Conservation (phyloP, 2,113 vertebrate species). For the Tylochromis polylepis region DNA sequence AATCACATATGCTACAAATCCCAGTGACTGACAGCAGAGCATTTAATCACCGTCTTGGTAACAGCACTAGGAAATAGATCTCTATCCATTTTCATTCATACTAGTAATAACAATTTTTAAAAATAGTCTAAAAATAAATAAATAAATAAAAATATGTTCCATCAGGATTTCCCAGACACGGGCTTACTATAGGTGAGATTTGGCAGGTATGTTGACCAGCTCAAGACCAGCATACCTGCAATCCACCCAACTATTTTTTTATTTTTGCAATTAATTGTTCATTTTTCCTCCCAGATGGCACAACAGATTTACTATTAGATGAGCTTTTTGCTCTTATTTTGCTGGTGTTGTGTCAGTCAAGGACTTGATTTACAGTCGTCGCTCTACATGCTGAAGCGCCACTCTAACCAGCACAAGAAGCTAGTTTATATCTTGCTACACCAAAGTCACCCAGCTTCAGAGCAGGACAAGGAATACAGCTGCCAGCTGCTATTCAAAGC, state of each 20-base stretch:
- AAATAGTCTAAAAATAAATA: neutral
- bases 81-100: neutral
- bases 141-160: neutral
- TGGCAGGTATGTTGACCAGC: neutral
- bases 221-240: neutral
- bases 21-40: neutral
- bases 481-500: neutral
- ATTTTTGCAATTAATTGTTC: neutral
- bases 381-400: neutral
- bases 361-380: neutral
- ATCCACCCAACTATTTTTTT: rapidly evolving
- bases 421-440: rapidly evolving
- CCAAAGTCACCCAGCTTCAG: neutral
- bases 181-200: neutral
- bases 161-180: neutral
- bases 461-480: neutral
- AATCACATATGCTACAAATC: neutral
- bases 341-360: neutral
- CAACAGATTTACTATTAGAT: no score
- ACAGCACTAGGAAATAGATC: neutral
- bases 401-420: neutral
- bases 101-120: neutral
- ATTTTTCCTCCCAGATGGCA: neutral
- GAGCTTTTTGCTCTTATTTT: neutral
- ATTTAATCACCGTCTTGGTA: neutral